Evolutionary conservation across 2,797 vertebrate species (phyloP), one percentile per base, ranked within the genome.

Genomic region (Peromyscus attwateri): DNA sequence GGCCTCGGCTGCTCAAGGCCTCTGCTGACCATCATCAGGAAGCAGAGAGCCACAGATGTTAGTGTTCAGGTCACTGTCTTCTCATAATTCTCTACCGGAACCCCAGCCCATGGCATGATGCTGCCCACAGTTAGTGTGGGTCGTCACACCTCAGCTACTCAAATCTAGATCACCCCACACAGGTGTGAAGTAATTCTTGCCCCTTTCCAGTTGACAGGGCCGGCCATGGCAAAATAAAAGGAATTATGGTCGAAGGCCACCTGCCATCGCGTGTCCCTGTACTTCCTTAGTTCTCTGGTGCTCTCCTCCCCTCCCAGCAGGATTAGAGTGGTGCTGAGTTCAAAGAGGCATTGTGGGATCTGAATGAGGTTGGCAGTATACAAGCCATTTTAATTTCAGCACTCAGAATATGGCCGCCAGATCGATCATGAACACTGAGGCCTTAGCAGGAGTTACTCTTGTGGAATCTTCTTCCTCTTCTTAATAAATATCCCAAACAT

Each of bases 291-390:
- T 88, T 73, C 37, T 43, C 76, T 68, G 31, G 11, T 66, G 10
- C 0, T 60, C 68, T 80, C 46, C 6, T 46, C 1, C 21, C 9
- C 21, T 85, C 29, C 55, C 70, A 43, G 10, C 7, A 64, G 79
- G 40, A 13, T 29, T 17, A 82, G 84, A 55, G 6, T 31, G 29
- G 19, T 23, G 31, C 66, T 66, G 80, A 75, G 34, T 79, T 91
- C 57, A 82, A 68, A 84, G 81, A 79, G 34, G 16, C 34, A 13
- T 70, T 76, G 29, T 95, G 57, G n/a, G 76, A 91, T 71, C 10
- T 37, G 9, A 6, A 19, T 1, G 79, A 62, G 81, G 7, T 11
- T 13, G 40, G 37, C 76, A 75, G 7, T 21, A 19, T 5, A 8
- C 52, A 10, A 12, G 31, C 91, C 73, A 34, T 89, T 93, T 91